Evolutionary conservation across 2,888 invertebrate species (phyloP).

Genomic region (Eilema sororculum): DNA sequence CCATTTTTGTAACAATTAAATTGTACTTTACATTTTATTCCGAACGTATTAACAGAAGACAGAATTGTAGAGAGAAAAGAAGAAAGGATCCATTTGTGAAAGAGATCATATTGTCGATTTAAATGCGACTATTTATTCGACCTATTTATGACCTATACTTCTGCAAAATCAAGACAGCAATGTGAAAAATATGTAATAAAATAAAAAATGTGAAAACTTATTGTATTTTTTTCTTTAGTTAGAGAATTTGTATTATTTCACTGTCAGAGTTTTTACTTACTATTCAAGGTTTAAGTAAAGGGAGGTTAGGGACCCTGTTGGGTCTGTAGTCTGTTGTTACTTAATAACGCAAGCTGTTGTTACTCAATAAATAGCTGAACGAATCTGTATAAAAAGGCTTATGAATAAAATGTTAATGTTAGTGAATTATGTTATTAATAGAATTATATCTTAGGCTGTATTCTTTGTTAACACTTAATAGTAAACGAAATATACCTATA

Average conservation of each 20-base stretch:
- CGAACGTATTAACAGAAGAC: slow-evolving; percentile 30
- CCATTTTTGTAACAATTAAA: slow-evolving; percentile 63
- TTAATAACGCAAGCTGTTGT: no score
- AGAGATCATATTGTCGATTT: neutral
- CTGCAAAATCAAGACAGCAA: no score
- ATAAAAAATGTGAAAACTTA: no score
- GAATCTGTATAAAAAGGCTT: neutral
- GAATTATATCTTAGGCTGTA: no score
- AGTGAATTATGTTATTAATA: neutral
- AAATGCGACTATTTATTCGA: neutral
- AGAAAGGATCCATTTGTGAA: neutral
- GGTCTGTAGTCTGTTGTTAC: no score
- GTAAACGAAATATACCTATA: neutral
- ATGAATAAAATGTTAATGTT: neutral
- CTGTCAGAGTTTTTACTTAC: no score
- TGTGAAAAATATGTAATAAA: no score
- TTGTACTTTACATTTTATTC: slow-evolving; percentile 58
- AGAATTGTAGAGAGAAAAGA: neutral
- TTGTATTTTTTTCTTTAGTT: no score
- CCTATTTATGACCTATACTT: no score
- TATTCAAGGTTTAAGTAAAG: no score
- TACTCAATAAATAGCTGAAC: neutral
- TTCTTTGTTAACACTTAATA: neutral
- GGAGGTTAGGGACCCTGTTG: no score
- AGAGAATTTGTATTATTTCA: no score